phyloP scores from a whole-genome alignment of 1,140 invertebrate species.

The Drosophila ambigua region DNA sequence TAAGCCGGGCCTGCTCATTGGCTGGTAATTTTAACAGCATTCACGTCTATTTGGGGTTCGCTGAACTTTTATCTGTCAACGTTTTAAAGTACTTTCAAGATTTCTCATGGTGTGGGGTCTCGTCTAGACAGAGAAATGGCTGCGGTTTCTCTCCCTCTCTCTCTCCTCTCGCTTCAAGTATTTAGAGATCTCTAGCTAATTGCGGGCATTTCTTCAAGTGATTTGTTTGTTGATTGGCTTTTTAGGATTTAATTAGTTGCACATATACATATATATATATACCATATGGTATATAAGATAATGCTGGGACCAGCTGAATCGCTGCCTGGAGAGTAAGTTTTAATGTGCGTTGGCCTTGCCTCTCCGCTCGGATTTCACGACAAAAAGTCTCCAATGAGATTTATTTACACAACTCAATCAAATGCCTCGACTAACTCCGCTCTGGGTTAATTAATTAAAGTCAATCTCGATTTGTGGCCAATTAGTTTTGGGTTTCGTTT shows the following conservation, averaged over 20 bases:
- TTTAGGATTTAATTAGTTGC: slow-evolving; percentile 39
- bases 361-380: slow-evolving; percentile 18
- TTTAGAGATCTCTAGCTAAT: slow-evolving; percentile 42
- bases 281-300: background rate
- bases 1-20: slow-evolving; percentile 65
- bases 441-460: slow-evolving; percentile 70
- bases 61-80: slow-evolving; percentile 77
- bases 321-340: no score
- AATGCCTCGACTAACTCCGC: slow-evolving; percentile 33
- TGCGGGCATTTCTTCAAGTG: slow-evolving; percentile 45
- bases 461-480: slow-evolving; percentile 73
- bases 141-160: slow-evolving; percentile 43
- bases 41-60: slow-evolving; percentile 55
- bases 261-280: slow-evolving; percentile 3
- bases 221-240: slow-evolving; percentile 48
- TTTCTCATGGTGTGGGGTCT: slow-evolving; percentile 55
- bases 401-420: slow-evolving; percentile 59
- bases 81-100: slow-evolving; percentile 28
- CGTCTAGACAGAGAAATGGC: slow-evolving; percentile 31
- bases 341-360: slow-evolving; percentile 22
- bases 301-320: background rate
- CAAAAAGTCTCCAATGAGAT: slow-evolving; percentile 42
- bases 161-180: slow-evolving; percentile 3
- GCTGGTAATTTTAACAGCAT: slow-evolving; percentile 35
- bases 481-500: slow-evolving; percentile 66